These are phyloP conservation scores for Tenthredo livida DNA, from an alignment of 2,888 invertebrate genomes.

Conservation along the genomic window DNA sequence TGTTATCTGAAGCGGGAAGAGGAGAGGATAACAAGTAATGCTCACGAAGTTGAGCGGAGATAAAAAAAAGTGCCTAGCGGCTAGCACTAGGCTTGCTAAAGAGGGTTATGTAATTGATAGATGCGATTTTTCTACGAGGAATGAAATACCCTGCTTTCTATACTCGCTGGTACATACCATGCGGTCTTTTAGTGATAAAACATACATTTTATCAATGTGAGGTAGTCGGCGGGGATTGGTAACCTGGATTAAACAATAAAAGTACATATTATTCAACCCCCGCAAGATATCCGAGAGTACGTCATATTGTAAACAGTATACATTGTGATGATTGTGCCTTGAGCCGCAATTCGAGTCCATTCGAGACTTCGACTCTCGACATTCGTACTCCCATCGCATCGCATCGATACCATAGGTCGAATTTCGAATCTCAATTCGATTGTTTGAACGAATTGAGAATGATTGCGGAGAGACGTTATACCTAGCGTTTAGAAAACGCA, in stretches of 20 bases:
- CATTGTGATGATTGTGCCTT: no score
- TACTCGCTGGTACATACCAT: neutral
- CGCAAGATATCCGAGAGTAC: neutral
- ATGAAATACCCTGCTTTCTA: neutral
- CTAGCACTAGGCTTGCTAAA: neutral
- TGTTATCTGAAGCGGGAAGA: conserved; percentile 3
- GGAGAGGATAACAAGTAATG: neutral
- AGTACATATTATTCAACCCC: neutral
- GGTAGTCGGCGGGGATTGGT: neutral
- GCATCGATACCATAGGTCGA: neutral
- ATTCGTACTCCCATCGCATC: neutral
- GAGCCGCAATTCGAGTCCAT: neutral
- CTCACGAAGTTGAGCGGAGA: neutral
- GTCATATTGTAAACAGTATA: conserved; percentile 21
- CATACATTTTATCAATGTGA: neutral
- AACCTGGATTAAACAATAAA: neutral
- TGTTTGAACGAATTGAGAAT: neutral
- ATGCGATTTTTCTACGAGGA: neutral
- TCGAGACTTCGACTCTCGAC: conserved; percentile 5
- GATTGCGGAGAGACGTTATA: neutral
- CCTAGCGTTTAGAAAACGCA: no score
- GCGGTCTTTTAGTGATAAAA: neutral
- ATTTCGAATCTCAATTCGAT: neutral
- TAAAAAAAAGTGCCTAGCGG: neutral
- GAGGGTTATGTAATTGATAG: neutral